These are phyloP conservation scores for Meteorus cinctellus DNA, from an alignment of 2,888 invertebrate genomes.

Conservation along the genomic window DNA sequence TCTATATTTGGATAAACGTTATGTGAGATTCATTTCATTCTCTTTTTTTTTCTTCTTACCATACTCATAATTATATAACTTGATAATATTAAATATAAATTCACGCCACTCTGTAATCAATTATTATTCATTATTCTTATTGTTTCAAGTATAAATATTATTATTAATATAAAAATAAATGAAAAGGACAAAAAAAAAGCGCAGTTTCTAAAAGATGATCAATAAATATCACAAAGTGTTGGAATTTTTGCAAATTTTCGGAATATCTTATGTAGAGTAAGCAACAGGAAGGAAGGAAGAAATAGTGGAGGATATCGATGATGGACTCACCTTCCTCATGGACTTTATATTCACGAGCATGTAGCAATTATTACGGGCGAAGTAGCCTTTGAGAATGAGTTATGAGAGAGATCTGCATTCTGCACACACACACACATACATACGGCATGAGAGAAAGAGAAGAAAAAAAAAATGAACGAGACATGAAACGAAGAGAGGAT, in stretches of 20 bases:
- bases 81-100: not conserved
- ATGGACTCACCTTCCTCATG: conserved; percentile 39
- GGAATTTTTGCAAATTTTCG: not conserved
- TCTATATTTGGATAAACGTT: conserved; percentile 12
- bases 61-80: not conserved
- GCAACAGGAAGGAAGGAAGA: conserved; percentile 9
- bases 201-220: not conserved
- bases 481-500: conserved; percentile 22
- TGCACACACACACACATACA: conserved; percentile 45
- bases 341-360: conserved; percentile 58
- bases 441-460: not conserved
- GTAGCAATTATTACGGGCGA: conserved; percentile 65
- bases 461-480: conserved; percentile 21
- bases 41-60: not conserved
- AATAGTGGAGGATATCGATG: not conserved
- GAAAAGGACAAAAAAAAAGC: not conserved
- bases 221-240: too few relatives aligned
- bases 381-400: conserved; percentile 59
- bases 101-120: not conserved
- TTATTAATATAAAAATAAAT: not conserved
- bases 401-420: conserved; percentile 61
- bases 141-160: not conserved
- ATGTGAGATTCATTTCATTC: not conserved
- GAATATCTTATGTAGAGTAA: not conserved
- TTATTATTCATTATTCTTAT: not conserved